These are phyloP conservation scores for Vicugna pacos DNA, from an alignment of 2,113 vertebrate genomes.

Conservation along the genomic window DNA sequence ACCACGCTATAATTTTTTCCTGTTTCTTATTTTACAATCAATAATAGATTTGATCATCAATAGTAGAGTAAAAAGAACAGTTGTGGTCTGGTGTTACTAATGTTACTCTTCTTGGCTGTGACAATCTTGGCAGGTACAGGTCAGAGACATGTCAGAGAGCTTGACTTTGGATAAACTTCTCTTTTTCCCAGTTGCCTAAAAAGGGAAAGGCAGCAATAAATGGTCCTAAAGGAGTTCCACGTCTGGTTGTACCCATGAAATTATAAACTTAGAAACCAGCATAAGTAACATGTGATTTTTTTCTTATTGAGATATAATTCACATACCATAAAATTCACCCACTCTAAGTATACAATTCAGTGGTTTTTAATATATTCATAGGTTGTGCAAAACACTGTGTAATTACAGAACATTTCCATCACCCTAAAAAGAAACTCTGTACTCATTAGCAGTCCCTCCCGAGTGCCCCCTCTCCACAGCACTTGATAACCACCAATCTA, in stretches of 20 bases:
- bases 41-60: conserved; percentile 18
- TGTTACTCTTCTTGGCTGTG: background rate
- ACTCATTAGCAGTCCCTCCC: background rate
- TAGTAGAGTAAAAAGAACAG: background rate
- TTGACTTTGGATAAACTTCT: background rate
- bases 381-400: background rate
- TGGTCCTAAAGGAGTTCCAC: background rate
- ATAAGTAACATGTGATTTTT: background rate
- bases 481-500: background rate
- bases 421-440: background rate
- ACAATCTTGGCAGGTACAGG: background rate
- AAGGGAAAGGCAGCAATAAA: background rate
- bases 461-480: too few relatives aligned
- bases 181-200: background rate
- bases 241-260: background rate
- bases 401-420: conserved; percentile 23
- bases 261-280: conserved; percentile 11
- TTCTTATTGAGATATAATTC: conserved; percentile 51
- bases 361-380: conserved; percentile 6
- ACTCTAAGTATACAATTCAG: background rate
- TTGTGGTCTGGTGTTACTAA: background rate
- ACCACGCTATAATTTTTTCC: background rate
- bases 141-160: background rate
- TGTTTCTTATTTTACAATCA: background rate
- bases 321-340: background rate